These are phyloP conservation scores for Heliconius ismenius DNA, from an alignment of 2,888 invertebrate species.

Conservation along the genomic window DNA sequence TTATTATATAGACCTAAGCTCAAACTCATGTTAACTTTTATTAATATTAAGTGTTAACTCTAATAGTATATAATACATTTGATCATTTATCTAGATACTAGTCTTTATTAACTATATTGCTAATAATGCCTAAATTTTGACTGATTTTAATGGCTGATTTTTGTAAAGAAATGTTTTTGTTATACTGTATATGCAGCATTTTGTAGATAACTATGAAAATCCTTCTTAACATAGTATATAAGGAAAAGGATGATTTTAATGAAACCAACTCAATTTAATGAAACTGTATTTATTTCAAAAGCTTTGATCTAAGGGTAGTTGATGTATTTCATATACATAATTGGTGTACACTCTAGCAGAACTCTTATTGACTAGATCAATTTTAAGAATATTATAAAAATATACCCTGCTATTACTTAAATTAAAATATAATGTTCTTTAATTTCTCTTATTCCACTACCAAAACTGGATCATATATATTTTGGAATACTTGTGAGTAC, in stretches of 20 bases:
- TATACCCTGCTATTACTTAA: constrained; percentile 13
- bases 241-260: neutral
- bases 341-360: neutral
- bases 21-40: constrained; percentile 4
- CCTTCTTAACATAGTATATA: neutral
- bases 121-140: neutral
- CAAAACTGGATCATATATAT: too few species aligned
- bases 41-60: neutral
- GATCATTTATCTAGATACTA: neutral
- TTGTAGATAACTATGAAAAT: neutral
- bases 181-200: neutral
- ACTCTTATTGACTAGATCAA: constrained; percentile 17
- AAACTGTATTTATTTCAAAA: constrained; percentile 10
- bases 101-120: neutral
- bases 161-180: neutral
- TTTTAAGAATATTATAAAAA: constrained; percentile 5
- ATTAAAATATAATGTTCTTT: constrained; percentile 1
- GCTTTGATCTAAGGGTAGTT: neutral
- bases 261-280: neutral
- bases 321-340: neutral
- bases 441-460: neutral
- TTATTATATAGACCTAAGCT: neutral
- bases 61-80: neutral
- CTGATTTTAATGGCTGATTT: neutral
- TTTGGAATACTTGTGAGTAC: too few species aligned